Percentiles rank a stretch among this genome's conserved stretches.
Conservation (phyloP, 2,113 vertebrate species). For the Aegithalos caudatus region DNA sequence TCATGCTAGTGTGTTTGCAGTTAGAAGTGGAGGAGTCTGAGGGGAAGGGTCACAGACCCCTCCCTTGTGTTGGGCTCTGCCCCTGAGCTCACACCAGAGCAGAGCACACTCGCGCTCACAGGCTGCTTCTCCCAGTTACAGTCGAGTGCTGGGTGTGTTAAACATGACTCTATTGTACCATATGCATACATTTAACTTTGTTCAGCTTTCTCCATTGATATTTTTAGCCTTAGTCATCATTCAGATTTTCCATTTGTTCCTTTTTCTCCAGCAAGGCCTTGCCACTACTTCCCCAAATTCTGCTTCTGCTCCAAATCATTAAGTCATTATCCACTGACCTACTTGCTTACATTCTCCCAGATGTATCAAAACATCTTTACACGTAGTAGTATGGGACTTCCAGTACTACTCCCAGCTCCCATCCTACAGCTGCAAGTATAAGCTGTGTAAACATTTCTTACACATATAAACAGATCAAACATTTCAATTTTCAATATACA, state of each 20-base stretch:
- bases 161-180: not conserved
- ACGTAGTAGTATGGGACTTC: not conserved
- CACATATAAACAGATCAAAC: not conserved
- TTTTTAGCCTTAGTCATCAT: constrained; percentile 20
- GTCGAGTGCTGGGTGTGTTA: not conserved
- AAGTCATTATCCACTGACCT: constrained; percentile 38
- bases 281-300: not conserved
- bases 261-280: not conserved
- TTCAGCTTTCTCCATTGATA: not conserved
- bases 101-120: not conserved
- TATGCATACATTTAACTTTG: not conserved
- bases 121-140: not conserved
- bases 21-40: not conserved
- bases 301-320: constrained; percentile 23
- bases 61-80: not conserved
- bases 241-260: constrained; percentile 24
- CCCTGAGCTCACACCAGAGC: not conserved
- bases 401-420: not conserved
- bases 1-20: not conserved
- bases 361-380: constrained; percentile 25
- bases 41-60: not conserved
- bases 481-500: not conserved
- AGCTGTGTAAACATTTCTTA: constrained; percentile 19
- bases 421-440: constrained; percentile 19
- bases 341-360: constrained; percentile 26